Evolutionary conservation across 1,140 invertebrate genomes (phyloP).

Genomic region (Daktulosphaira vitifoliae): DNA sequence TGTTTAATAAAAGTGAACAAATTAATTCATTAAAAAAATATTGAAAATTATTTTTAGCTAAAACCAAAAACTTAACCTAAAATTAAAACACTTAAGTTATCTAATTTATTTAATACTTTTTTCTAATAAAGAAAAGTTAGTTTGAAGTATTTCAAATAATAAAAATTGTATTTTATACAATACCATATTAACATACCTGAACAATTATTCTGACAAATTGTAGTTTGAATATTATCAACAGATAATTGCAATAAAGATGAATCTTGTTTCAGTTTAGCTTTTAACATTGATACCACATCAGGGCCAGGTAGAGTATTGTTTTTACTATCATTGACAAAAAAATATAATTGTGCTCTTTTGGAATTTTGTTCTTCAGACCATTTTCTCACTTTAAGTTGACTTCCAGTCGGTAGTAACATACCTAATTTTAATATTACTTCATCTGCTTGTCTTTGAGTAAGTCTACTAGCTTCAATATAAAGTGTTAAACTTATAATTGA

Average conservation of each 20-base stretch:
- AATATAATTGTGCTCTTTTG: constrained; percentile 52
- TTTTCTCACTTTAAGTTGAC: constrained; percentile 52
- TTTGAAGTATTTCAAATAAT: no score
- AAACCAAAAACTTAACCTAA: no score
- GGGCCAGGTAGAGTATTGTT: constrained; percentile 41
- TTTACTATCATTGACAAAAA: constrained; percentile 50
- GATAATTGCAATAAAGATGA: constrained; percentile 62
- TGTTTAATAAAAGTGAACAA: constrained; percentile 15
- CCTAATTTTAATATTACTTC: constrained; percentile 26
- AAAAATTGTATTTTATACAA: no score
- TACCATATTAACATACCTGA: constrained; percentile 52
- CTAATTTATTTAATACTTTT: no score
- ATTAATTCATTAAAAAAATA: not conserved
- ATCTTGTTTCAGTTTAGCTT: constrained; percentile 59
- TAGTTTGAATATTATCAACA: constrained; percentile 66
- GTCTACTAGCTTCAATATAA: constrained; percentile 17
- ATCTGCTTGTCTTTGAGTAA: constrained; percentile 26
- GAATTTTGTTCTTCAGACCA: constrained; percentile 52
- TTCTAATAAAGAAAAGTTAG: no score
- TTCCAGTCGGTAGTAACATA: constrained; percentile 16
- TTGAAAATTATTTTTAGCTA: constrained; percentile 4
- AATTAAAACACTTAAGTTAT: no score
- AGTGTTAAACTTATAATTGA: constrained; percentile 20
- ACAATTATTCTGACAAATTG: constrained; percentile 85
- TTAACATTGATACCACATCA: constrained; percentile 54